These are phyloP conservation scores for Megalops cyprinoides DNA, from an alignment of 2,797 vertebrate species.

Conservation along the genomic window DNA sequence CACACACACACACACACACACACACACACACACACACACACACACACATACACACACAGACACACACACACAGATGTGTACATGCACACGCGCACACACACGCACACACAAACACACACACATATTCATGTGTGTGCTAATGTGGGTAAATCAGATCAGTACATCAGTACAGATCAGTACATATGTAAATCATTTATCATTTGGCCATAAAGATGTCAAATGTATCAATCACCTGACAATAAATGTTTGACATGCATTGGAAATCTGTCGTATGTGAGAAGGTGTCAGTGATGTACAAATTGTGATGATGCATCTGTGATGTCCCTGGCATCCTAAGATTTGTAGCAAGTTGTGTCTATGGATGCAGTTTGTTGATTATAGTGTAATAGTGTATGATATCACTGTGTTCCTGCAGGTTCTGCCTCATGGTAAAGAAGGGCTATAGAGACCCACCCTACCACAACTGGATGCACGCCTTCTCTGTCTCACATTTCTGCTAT, in stretches of 20 bases:
- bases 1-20: not conserved
- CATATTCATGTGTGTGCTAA: not conserved
- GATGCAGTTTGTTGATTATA: too few relatives aligned
- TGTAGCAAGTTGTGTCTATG: not conserved
- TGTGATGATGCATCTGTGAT: not conserved
- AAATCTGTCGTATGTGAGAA: too few relatives aligned
- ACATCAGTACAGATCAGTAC: too few relatives aligned
- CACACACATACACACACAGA: not conserved
- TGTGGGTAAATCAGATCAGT: not conserved
- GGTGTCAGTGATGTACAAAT: too few relatives aligned
- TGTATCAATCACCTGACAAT: slow-evolving; percentile 1
- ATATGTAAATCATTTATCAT: not conserved
- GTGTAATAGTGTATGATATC: too few relatives aligned
- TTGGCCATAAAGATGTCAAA: not conserved
- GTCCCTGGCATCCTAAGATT: not conserved
- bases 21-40: not conserved
- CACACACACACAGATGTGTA: not conserved
- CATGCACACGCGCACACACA: not conserved
- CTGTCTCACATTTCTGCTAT: slow-evolving; percentile 97
- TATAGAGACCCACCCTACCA: slow-evolving; percentile 96
- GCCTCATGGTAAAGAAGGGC: slow-evolving; percentile 97
- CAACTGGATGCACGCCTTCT: slow-evolving; percentile 99
- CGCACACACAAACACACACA: not conserved
- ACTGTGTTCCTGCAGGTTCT: slow-evolving; percentile 77
- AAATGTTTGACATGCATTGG: not conserved